A percentile compares a stretch with the other conserved stretches of the same genome.
Conservation (phyloP, 2,888 invertebrate species). For the Aporophyla lueneburgensis region DNA sequence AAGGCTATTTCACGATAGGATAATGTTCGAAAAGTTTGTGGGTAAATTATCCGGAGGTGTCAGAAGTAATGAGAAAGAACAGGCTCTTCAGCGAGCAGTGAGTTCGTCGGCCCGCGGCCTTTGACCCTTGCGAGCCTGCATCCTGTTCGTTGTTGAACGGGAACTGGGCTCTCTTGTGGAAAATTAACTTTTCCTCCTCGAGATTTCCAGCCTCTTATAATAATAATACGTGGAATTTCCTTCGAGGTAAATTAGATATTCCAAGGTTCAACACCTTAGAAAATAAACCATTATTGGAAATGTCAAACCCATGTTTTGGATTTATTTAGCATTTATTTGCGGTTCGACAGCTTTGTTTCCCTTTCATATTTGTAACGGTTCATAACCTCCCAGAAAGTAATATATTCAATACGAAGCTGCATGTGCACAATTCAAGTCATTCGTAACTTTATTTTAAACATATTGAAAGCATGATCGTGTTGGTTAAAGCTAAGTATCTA, state of each 20-base stretch:
- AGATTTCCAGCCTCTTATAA: constrained; percentile 29
- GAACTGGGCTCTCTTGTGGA: constrained; percentile 49
- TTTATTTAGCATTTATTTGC: constrained; percentile 10
- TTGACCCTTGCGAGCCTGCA: constrained; percentile 73
- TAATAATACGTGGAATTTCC: constrained; percentile 23
- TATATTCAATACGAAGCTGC: background rate
- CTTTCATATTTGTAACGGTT: constrained; percentile 14
- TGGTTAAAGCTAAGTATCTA: too few relatives aligned
- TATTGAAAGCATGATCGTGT: too few relatives aligned
- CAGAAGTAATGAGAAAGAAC: constrained; percentile 51
- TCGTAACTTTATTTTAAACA: too few relatives aligned
- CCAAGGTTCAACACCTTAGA: constrained; percentile 22
- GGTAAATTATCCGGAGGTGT: constrained; percentile 44
- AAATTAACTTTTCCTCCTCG: constrained; percentile 52
- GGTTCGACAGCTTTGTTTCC: constrained; percentile 3
- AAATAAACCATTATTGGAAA: constrained; percentile 42
- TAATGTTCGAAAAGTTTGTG: constrained; percentile 35
- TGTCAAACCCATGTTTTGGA: constrained; percentile 40
- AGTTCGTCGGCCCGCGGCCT: constrained; percentile 70
- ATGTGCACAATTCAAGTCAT: too few relatives aligned
- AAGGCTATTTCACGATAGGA: constrained; percentile 29
- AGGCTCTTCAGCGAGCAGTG: constrained; percentile 25
- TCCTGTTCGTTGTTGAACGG: constrained; percentile 49
- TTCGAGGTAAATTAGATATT: constrained; percentile 15
- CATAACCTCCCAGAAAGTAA: background rate